A percentile compares a stretch with the other conserved stretches of the same genome.
phyloP scores from a whole-genome alignment of 1,140 invertebrate species.

The Antheraea pernyi region DNA sequence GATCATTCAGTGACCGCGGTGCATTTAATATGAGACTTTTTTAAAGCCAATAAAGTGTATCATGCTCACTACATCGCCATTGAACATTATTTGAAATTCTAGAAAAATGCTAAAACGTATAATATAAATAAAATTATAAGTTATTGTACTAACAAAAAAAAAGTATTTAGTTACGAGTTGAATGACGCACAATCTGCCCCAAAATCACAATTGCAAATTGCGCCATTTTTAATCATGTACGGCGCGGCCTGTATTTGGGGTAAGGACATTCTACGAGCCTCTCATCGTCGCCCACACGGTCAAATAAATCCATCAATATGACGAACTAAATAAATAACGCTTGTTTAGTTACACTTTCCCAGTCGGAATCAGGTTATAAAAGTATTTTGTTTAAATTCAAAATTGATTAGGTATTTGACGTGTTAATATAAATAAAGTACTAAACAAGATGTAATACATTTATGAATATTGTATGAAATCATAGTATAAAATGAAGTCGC shows the following conservation, averaged over 20 bases:
- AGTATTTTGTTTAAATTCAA: neutral
- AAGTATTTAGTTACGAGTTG: neutral
- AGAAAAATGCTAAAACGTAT: neutral
- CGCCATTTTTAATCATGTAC: slow-evolving; percentile 10
- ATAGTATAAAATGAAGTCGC: no score
- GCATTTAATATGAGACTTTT: no score
- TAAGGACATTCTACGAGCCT: slow-evolving; percentile 7
- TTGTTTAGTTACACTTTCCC: neutral
- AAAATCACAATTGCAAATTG: slow-evolving; percentile 23
- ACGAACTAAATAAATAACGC: slow-evolving; percentile 16
- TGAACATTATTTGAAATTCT: no score
- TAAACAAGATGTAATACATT: no score
- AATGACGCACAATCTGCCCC: slow-evolving; percentile 17
- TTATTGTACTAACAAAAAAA: neutral
- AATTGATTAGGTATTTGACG: neutral
- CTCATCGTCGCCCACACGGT: slow-evolving; percentile 12
- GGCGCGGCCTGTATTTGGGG: slow-evolving; percentile 9
- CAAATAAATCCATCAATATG: slow-evolving; percentile 11
- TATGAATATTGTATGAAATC: no score
- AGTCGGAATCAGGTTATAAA: neutral
- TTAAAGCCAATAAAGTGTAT: no score
- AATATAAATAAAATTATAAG: neutral
- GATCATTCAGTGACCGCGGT: no score
- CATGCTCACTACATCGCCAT: no score
- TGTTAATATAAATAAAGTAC: no score